A percentile compares a stretch with the other conserved stretches of the same genome.
These are phyloP conservation scores for Exocentrus adspersus DNA, from an alignment of 2,888 invertebrate genomes.

Conservation along the genomic window DNA sequence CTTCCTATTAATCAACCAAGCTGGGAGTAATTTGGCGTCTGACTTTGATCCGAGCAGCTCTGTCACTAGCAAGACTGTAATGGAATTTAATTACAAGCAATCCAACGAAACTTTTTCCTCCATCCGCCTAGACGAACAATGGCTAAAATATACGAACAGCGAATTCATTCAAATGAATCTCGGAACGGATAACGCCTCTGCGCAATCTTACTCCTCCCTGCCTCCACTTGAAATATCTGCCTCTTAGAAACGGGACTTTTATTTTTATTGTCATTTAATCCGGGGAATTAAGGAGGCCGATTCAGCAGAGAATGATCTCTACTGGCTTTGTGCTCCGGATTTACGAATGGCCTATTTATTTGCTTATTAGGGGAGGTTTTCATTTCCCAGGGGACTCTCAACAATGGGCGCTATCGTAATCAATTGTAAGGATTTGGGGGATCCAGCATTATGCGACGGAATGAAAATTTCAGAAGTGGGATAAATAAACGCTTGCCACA, in stretches of 20 bases:
- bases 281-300: conserved; percentile 1
- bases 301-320: neutral
- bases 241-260: neutral
- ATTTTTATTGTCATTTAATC: conserved; percentile 16
- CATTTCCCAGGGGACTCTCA: neutral
- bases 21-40: too few species aligned
- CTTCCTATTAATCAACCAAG: too few species aligned
- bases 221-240: conserved; percentile 1
- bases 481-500: too few species aligned
- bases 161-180: conserved; percentile 38
- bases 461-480: neutral
- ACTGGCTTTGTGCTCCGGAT: neutral
- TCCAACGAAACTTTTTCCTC: conserved; percentile 13
- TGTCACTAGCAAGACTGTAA: conserved; percentile 9
- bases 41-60: too few species aligned
- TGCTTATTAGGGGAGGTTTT: conserved; percentile 3
- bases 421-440: neutral
- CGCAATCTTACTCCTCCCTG: neutral
- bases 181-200: conserved; percentile 24
- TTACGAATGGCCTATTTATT: conserved; percentile 7
- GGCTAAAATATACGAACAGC: conserved; percentile 2
- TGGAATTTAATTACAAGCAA: conserved; percentile 29
- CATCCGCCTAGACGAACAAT: conserved; percentile 10
- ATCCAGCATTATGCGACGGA: neutral
- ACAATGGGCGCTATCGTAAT: neutral